Conservation (phyloP, 2,888 invertebrate genomes). For the Vandiemenella viatica region DNA sequence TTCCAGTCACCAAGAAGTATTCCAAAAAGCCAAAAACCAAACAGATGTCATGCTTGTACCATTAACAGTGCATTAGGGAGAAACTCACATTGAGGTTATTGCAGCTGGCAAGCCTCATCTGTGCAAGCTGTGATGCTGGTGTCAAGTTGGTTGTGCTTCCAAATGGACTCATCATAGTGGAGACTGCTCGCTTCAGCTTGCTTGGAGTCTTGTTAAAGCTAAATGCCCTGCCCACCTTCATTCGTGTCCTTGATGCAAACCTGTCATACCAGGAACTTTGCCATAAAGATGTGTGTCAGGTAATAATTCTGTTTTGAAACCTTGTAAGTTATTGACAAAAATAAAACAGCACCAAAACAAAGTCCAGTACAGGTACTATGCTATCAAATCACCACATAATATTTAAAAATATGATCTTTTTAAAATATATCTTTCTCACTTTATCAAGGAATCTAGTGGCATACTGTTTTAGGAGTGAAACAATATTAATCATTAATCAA, state of each 20-base stretch:
- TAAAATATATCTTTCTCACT: too few species aligned
- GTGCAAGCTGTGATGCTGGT: constrained; percentile 67
- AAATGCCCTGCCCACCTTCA: constrained; percentile 84
- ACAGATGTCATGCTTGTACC: background rate
- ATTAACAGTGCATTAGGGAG: background rate
- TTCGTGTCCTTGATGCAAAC: constrained; percentile 65
- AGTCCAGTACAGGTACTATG: too few species aligned
- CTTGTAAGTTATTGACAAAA: background rate
- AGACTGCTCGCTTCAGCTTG: constrained; percentile 83
- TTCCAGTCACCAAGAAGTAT: too few species aligned
- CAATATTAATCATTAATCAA: too few species aligned
- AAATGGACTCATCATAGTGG: constrained; percentile 85
- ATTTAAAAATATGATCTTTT: too few species aligned
- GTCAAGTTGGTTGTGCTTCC: constrained; percentile 71
- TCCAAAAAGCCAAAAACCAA: background rate
- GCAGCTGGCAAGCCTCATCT: constrained; percentile 74
- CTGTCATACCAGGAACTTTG: constrained; percentile 21
- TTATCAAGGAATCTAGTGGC: too few species aligned
- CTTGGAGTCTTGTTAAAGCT: constrained; percentile 93
- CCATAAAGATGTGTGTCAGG: constrained; percentile 2
- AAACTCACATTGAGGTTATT: constrained; percentile 67
- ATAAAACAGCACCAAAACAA: background rate
- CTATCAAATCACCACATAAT: too few species aligned
- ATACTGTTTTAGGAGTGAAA: too few species aligned
- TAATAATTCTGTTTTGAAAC: too few species aligned